Conservation (phyloP, 2,113 vertebrate species). For the Catagonus wagneri region DNA sequence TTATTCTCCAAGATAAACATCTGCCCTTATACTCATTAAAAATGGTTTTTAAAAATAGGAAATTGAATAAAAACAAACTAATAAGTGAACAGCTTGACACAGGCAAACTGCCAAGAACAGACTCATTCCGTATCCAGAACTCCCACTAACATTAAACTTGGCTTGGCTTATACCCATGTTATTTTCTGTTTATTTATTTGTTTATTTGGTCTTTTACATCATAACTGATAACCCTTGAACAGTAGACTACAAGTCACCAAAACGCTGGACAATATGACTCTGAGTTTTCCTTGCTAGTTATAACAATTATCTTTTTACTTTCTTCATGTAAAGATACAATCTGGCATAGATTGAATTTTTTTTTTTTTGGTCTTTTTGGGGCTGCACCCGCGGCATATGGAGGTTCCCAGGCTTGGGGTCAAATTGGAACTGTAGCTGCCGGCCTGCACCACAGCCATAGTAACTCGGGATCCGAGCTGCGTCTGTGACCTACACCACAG, state of each 20-base stretch:
- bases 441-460: too few species aligned
- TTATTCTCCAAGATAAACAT: conserved; percentile 80
- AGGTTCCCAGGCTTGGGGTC: too few species aligned
- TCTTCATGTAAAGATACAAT: not conserved
- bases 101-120: conserved; percentile 48
- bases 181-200: conserved; percentile 33
- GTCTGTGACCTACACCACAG: too few species aligned
- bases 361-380: not conserved
- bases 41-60: conserved; percentile 82
- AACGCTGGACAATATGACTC: not conserved
- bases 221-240: not conserved
- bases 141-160: conserved; percentile 20
- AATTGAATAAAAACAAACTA: conserved; percentile 76
- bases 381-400: too few species aligned
- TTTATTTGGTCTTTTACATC: not conserved
- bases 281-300: not conserved
- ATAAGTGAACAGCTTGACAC: conserved; percentile 64
- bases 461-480: too few species aligned
- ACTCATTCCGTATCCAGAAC: conserved; percentile 42
- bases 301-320: not conserved
- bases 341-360: not conserved
- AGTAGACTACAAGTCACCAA: not conserved
- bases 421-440: too few species aligned
- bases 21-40: conserved; percentile 79
- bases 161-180: not conserved